phyloP scores from a whole-genome alignment of 2,888 invertebrate species.

The Pterostichus niger region DNA sequence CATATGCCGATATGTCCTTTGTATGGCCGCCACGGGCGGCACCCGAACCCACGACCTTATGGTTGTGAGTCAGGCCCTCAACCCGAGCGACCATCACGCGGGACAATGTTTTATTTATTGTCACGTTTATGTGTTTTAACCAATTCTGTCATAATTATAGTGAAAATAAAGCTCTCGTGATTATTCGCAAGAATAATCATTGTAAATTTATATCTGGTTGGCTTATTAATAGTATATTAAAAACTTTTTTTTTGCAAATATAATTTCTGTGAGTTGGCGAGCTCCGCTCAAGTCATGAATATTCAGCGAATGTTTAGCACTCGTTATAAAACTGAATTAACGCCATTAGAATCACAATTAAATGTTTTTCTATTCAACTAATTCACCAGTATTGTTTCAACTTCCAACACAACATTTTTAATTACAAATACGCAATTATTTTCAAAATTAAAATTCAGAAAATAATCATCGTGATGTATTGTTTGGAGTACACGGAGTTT shows the following conservation, averaged over 20 bases:
- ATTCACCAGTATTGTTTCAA: slow-evolving; percentile 19
- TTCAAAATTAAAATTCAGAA: slow-evolving; percentile 34
- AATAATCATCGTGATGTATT: slow-evolving; percentile 34
- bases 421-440: slow-evolving; percentile 2
- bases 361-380: slow-evolving; percentile 44
- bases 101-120: too few relatives aligned
- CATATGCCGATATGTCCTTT: too few relatives aligned
- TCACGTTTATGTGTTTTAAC: too few relatives aligned
- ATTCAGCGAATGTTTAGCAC: slow-evolving; percentile 44
- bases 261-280: background rate
- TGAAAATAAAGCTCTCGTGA: too few relatives aligned
- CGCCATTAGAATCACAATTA: slow-evolving; percentile 33
- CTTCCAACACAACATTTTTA: slow-evolving; percentile 9
- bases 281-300: background rate
- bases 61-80: too few relatives aligned
- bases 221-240: too few relatives aligned
- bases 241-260: background rate
- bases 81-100: too few relatives aligned
- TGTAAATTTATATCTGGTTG: too few relatives aligned
- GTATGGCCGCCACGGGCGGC: too few relatives aligned
- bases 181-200: too few relatives aligned
- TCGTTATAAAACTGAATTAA: slow-evolving; percentile 46
- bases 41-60: too few relatives aligned
- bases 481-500: background rate
- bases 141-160: too few relatives aligned